These are phyloP conservation scores for Tragopan temminckii DNA, from an alignment of 2,797 vertebrate species.

Conservation along the genomic window DNA sequence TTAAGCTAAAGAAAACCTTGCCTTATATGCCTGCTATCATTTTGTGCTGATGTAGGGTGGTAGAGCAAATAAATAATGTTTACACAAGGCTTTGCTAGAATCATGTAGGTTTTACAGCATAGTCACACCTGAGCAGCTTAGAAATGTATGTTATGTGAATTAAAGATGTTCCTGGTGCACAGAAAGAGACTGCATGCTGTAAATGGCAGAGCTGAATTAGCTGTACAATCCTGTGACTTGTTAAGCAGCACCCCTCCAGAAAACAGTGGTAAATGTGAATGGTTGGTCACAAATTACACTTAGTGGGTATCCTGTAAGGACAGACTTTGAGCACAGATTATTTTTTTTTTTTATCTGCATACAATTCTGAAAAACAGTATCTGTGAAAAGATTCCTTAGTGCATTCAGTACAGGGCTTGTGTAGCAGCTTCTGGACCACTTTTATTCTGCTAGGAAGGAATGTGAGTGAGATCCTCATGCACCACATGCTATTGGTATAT, in stretches of 20 bases:
- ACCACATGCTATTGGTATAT: not conserved
- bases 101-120: conserved; percentile 14
- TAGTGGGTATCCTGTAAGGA: not conserved
- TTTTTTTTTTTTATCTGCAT: not conserved
- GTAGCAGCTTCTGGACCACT: not conserved
- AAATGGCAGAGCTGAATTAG: conserved; percentile 39
- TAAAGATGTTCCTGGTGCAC: conserved; percentile 45
- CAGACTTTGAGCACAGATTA: not conserved
- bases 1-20: conserved; percentile 23
- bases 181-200: conserved; percentile 12
- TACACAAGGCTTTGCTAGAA: conserved; percentile 24
- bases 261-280: not conserved
- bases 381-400: not conserved
- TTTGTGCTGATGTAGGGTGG: not conserved
- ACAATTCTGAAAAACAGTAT: not conserved
- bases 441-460: not conserved
- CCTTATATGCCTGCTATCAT: conserved; percentile 14
- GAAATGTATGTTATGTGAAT: conserved; percentile 8
- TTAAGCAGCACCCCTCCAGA: not conserved
- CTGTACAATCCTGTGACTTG: not conserved
- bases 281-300: not conserved
- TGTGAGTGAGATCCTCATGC: not conserved
- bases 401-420: not conserved
- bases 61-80: conserved; percentile 46
- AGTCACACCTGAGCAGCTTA: conserved; percentile 51